Base-by-base conservation (phyloP, 1,140 invertebrate species). In the Achroia grisella region DNA sequence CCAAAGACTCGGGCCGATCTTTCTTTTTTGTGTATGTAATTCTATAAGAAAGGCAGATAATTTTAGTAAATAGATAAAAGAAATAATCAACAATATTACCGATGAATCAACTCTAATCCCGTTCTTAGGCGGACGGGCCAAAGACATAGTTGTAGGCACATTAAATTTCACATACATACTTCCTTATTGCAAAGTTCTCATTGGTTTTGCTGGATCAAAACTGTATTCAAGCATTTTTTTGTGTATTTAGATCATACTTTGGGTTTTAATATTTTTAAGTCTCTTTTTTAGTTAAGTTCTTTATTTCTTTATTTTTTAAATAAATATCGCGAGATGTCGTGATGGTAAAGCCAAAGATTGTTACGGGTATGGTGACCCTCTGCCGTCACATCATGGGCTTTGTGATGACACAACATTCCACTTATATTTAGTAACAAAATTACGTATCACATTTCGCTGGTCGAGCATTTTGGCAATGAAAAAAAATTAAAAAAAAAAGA, bases 341-440 rank as follows among this genome's bases (percentile, higher is more conserved):
- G 81, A 83, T 83, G 78, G 81, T 83, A 79, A 86, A 86, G 81
- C 86, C 86, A 87, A 87, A 87, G 86, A 87, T 86, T 86, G 64
- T 81, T 85, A 82, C 71, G 84, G 86, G 84, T 84, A 84, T 71
- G 82, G 84, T 81, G 84, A 86, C 86, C 86, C 84, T 83, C 78
- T 79, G 76, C 80, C 79, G 81, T 83, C 76, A 83, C 81, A 78
- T 60, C 68, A 78, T 60, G 69, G 69, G 57, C 64, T 65, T 45
- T 55, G 67, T 58, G 51, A 64, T 48, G 42, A 57, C 48, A 52
- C 34, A 65, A 69, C 65, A 65, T 81, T 75, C 62, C 5, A 47
- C 33, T 35, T 11, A 1, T 11, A 5, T 17, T 17, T 37, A 15
- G 35, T 15, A 6, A 12, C 8, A 37, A 17, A 17, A 14, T 35